These are phyloP conservation scores for Threskiornis aethiopicus DNA, from an alignment of 2,797 vertebrate genomes.

Conservation along the genomic window DNA sequence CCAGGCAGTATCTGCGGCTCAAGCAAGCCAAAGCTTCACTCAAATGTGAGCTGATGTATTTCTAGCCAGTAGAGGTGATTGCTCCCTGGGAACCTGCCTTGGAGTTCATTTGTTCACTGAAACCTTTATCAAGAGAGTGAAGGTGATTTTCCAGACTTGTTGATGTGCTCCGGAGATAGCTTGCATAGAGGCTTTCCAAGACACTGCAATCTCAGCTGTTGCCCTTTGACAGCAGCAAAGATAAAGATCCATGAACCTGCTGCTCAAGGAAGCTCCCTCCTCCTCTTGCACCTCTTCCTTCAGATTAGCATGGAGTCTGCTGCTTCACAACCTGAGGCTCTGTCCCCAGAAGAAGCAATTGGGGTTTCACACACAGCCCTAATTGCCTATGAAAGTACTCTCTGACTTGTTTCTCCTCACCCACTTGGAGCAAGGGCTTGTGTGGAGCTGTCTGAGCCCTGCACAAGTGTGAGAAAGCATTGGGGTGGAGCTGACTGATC, in stretches of 20 bases:
- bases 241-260: conserved; percentile 1
- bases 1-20: not conserved
- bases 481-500: not conserved
- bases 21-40: not conserved
- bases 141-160: conserved; percentile 14
- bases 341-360: not conserved
- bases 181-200: not conserved
- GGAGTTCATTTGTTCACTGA: not conserved
- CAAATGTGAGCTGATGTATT: not conserved
- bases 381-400: not conserved
- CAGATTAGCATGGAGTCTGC: not conserved
- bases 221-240: conserved; percentile 61
- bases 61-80: not conserved
- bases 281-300: not conserved
- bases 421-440: not conserved
- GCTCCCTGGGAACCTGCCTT: not conserved
- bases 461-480: accelerated
- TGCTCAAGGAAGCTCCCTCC: not conserved
- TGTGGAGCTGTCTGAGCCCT: not conserved
- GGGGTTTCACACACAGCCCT: not conserved
- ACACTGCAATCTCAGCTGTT: conserved; percentile 19
- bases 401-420: not conserved
- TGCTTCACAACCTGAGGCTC: not conserved
- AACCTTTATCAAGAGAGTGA: conserved; percentile 61
- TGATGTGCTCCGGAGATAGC: not conserved